Base-by-base conservation (phyloP, 2,113 vertebrate genomes). In the Leptosomus discolor region DNA sequence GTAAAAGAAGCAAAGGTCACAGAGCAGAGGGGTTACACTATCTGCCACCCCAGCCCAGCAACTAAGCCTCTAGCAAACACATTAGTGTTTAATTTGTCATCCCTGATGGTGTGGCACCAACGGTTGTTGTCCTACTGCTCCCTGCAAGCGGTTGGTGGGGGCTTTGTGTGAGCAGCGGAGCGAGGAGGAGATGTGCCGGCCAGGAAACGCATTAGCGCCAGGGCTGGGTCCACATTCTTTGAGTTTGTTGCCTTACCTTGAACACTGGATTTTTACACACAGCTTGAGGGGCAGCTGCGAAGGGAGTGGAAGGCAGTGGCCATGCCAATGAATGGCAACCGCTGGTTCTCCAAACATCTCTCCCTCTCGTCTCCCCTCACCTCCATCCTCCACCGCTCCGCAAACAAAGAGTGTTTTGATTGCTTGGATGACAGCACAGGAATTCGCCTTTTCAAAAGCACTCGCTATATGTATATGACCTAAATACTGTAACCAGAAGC, bases 351-450 rank as follows among this genome's bases (percentile, higher is more conserved):
- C 41, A 93, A 90, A 95, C 54, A 85, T 69, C 60, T 82, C 46
- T 41, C 73, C 81, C 57, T 90, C 50, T 51, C 16, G 17, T 86
- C 51, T 39, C 24, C 67, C 48, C 71, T 73, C 3, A 1, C 39
- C 86, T 89, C 83, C 76, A 67, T 85, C 65, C 81, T 91, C 87
- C 54, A 71, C 48, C 0, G 0, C 45, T 95, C 84, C 0, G 8
- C 86, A 94, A 95, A 96, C 83, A 96, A 96, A 85, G 92, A 89
- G 8, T 95, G 94, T 90, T 97, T 94, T 96, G 92, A 92, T 95
- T 95, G 64, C 92, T 93, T 94, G 94, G 87, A 94, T 96, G 90
- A 87, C 90, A 95, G 90, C 92, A 97, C 89, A 96, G 88, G 90
- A 94, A 96, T 97, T 92, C 65, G 65, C 77, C 85, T 96, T 93